Percentiles rank a stretch among this genome's conserved stretches.
phyloP scores from a whole-genome alignment of 2,113 vertebrate genomes.

The Fukomys damarensis region DNA sequence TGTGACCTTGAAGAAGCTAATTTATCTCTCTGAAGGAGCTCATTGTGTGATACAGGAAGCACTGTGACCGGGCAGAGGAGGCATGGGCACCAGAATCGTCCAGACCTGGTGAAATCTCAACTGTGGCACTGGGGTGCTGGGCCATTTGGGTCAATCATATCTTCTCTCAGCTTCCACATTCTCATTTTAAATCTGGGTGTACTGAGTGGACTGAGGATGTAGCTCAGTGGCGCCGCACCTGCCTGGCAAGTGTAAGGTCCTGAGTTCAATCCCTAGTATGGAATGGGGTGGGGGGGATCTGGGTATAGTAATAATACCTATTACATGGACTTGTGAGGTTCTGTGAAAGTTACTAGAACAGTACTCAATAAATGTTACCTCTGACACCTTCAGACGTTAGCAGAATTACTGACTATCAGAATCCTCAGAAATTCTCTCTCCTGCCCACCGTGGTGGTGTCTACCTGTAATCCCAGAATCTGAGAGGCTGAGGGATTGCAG shows the following conservation, averaged over 20 bases:
- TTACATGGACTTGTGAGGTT: not conserved
- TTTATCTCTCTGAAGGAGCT: constrained; percentile 65
- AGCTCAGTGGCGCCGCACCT: too few relatives aligned
- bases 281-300: not conserved
- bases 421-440: not conserved
- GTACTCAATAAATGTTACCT: not conserved
- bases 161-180: constrained; percentile 6
- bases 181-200: not conserved
- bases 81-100: not conserved
- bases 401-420: not conserved
- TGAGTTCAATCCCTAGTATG: too few relatives aligned
- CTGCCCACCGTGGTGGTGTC: not conserved
- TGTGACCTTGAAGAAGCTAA: constrained; percentile 58
- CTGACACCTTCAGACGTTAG: constrained; percentile 20
- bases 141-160: not conserved
- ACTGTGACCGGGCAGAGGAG: constrained; percentile 25
- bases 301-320: not conserved
- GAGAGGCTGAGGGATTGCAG: not conserved
- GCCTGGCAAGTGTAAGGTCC: too few relatives aligned
- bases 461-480: not conserved
- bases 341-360: not conserved
- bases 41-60: not conserved
- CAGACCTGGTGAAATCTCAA: constrained; percentile 16
- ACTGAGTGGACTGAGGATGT: not conserved
- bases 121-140: not conserved